Conservation (phyloP, 92 coral and sea anemone species). For the Micromussa lordhowensis region DNA sequence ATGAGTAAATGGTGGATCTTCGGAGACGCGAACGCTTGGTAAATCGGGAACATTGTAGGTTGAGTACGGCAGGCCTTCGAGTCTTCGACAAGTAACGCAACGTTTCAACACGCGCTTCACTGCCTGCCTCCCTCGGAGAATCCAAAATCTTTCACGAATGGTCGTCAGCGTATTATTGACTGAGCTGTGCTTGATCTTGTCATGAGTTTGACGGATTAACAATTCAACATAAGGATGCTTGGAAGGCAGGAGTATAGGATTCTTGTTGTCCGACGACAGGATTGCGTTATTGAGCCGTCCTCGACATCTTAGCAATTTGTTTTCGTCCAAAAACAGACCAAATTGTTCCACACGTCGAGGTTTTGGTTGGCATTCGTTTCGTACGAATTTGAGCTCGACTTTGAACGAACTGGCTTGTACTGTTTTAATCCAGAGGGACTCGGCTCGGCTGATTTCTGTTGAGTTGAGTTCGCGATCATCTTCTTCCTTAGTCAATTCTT, state of each 20-base stretch:
- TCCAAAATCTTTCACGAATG: not conserved
- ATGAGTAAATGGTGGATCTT: conserved; percentile 18
- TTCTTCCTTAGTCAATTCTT: not conserved
- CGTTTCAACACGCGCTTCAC: not conserved
- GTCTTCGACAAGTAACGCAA: conserved; percentile 14
- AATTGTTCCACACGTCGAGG: conserved; percentile 19
- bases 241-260: conserved; percentile 59
- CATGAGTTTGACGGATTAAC: conserved; percentile 14
- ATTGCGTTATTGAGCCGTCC: conserved; percentile 58
- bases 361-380: not conserved
- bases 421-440: conserved; percentile 62
- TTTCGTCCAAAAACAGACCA: conserved; percentile 34
- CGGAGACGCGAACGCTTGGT: conserved; percentile 8
- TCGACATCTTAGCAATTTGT: conserved; percentile 32
- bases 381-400: conserved; percentile 46
- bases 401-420: conserved; percentile 58
- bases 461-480: conserved; percentile 18
- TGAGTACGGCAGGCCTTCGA: conserved; percentile 22
- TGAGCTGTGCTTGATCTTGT: conserved; percentile 3
- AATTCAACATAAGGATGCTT: conserved; percentile 28
- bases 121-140: not conserved
- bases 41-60: conserved; percentile 3
- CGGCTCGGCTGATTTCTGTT: conserved; percentile 55
- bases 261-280: conserved; percentile 29
- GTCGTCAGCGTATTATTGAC: conserved; percentile 14